A percentile compares a stretch with the other conserved stretches of the same genome.
Conservation (phyloP, 1,140 invertebrate species). For the Globodera ellingtonae region DNA sequence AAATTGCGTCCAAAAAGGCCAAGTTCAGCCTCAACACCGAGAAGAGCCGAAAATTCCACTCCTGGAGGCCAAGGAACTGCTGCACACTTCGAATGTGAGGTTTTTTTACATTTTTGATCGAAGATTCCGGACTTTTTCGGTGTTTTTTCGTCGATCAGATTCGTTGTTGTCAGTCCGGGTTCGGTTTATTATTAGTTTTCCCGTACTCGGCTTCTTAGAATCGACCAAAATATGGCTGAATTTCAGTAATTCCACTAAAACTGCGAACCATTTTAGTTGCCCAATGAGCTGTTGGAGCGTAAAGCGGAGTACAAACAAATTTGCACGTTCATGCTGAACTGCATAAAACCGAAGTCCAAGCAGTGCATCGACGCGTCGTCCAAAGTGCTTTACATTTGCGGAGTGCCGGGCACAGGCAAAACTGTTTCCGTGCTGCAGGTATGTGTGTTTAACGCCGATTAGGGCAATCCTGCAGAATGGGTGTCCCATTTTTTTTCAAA, state of each 20-base stretch:
- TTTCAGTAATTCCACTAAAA: not conserved
- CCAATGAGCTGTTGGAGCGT: slow-evolving; percentile 19
- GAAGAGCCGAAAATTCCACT: not conserved
- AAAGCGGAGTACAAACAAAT: slow-evolving; percentile 35
- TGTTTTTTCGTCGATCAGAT: not conserved
- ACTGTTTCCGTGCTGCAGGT: slow-evolving; percentile 91
- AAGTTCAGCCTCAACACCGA: too few species aligned
- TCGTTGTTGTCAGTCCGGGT: too few species aligned
- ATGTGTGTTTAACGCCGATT: slow-evolving; percentile 46
- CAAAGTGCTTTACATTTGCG: slow-evolving; percentile 83
- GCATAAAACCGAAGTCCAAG: slow-evolving; percentile 14
- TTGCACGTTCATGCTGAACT: slow-evolving; percentile 29
- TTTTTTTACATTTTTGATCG: not conserved
- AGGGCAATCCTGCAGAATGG: too few species aligned
- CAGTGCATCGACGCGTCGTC: not conserved
- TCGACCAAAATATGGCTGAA: too few species aligned
- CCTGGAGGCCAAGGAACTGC: not conserved
- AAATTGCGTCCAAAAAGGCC: too few species aligned
- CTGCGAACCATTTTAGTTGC: not conserved
- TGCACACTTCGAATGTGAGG: not conserved
- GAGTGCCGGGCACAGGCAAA: slow-evolving; percentile 96
- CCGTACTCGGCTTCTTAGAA: not conserved
- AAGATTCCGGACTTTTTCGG: too few species aligned
- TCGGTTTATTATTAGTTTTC: not conserved
- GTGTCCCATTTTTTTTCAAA: too few species aligned